Percentiles rank a stretch among this genome's conserved stretches.
These are phyloP conservation scores for Rallus limicola DNA, from an alignment of 2,113 vertebrate species.

Conservation along the genomic window DNA sequence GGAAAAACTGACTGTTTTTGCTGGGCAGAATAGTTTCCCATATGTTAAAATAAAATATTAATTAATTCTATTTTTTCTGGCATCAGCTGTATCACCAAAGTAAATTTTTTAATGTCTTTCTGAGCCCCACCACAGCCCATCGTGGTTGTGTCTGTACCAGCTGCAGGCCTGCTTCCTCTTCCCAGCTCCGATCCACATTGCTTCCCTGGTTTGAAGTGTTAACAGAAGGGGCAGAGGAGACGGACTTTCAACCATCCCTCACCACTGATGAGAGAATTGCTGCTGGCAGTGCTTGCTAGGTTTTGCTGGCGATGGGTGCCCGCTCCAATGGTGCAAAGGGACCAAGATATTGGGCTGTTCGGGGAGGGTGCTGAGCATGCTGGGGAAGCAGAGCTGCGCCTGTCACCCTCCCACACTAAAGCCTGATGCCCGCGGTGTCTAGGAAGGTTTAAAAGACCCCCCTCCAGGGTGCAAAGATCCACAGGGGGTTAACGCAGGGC, in stretches of 20 bases:
- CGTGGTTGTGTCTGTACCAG: neutral
- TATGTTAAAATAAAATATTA: constrained; percentile 70
- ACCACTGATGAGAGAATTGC: fast-evolving
- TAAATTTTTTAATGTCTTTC: neutral
- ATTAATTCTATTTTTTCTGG: constrained; percentile 22
- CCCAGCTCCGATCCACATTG: fast-evolving
- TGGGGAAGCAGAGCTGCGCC: neutral
- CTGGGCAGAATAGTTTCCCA: constrained; percentile 4
- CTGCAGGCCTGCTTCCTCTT: neutral
- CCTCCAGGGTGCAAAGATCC: neutral
- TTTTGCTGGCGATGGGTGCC: neutral
- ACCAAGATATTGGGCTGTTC: neutral
- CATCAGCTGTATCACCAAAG: neutral
- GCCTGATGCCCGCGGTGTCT: neutral
- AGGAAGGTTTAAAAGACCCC: neutral
- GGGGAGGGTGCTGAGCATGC: fast-evolving
- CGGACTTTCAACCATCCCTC: neutral
- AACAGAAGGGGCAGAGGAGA: constrained; percentile 14
- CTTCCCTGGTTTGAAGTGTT: neutral
- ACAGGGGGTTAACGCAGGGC: constrained; percentile 54
- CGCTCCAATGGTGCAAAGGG: neutral
- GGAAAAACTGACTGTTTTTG: neutral
- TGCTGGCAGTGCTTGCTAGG: neutral
- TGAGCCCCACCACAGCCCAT: neutral
- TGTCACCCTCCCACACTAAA: fast-evolving